Evolutionary conservation across 2,888 invertebrate genomes (phyloP).

Genomic region (Machimus atricapillus): DNA sequence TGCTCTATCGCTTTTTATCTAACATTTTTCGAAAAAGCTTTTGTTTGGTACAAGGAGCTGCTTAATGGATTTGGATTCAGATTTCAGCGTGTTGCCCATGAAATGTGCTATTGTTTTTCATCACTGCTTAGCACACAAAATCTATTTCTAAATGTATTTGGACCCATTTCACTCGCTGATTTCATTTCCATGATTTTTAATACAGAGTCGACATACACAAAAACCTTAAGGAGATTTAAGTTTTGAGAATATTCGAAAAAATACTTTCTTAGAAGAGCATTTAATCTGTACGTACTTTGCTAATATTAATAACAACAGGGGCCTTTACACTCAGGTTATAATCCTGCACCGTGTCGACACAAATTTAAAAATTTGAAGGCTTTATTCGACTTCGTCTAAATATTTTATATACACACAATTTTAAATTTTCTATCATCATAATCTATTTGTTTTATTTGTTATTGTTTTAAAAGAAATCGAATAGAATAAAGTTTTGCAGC

Average conservation of each 20-base stretch:
- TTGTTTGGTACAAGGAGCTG: neutral
- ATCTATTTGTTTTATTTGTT: neutral
- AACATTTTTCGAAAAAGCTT: conserved; percentile 31
- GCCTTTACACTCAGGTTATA: too few species aligned
- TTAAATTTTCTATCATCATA: neutral
- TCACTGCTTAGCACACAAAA: neutral
- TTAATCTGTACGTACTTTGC: too few species aligned
- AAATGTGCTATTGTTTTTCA: neutral
- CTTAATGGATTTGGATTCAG: neutral
- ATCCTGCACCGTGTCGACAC: too few species aligned
- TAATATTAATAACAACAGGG: too few species aligned
- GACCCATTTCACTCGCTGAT: neutral
- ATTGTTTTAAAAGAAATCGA: neutral
- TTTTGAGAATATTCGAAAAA: too few species aligned
- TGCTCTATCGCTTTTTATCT: neutral
- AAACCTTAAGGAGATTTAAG: neutral
- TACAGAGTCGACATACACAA: neutral
- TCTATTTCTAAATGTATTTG: neutral
- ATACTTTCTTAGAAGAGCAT: too few species aligned
- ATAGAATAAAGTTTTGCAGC: too few species aligned
- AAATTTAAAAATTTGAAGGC: too few species aligned
- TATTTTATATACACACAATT: too few species aligned
- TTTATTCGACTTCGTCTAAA: too few species aligned
- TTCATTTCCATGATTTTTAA: neutral
- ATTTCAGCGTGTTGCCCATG: neutral